A percentile compares a stretch with the other conserved stretches of the same genome.
These are phyloP conservation scores for Lithobates pipiens DNA, from an alignment of 2,797 vertebrate genomes.

Conservation along the genomic window DNA sequence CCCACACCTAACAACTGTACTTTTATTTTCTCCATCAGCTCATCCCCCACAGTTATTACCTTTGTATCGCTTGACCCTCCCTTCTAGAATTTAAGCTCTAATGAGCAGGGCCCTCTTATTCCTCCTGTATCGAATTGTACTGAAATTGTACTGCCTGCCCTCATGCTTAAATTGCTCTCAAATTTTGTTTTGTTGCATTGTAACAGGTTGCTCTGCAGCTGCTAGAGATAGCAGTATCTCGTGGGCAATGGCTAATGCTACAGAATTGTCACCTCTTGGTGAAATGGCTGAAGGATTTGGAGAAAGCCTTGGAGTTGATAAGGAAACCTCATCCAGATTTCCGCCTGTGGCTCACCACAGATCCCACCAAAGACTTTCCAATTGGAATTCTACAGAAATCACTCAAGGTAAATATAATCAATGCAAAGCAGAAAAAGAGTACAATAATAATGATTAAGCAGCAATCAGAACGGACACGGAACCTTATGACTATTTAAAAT, in stretches of 20 bases:
- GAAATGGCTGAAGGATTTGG: slow-evolving; percentile 90
- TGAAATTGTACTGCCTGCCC: no score
- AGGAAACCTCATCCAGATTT: slow-evolving; percentile 88
- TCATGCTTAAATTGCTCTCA: neutral
- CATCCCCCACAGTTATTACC: no score
- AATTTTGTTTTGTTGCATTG: neutral
- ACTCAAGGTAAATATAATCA: slow-evolving; percentile 81
- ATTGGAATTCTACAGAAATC: slow-evolving; percentile 94
- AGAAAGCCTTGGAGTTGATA: slow-evolving; percentile 90
- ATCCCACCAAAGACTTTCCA: slow-evolving; percentile 90
- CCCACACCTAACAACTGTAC: no score
- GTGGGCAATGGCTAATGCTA: slow-evolving; percentile 93
- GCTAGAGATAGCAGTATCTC: slow-evolving; percentile 80
- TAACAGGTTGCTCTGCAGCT: slow-evolving; percentile 88
- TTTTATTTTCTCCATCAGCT: no score
- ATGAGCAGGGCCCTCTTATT: no score
- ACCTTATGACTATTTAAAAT: no score
- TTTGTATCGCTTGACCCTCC: no score
- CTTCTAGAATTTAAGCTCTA: no score
- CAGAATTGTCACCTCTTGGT: slow-evolving; percentile 97
- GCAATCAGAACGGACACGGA: no score
- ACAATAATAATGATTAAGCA: no score
- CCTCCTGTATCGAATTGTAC: no score
- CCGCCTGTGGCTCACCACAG: slow-evolving; percentile 95
- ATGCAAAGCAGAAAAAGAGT: neutral